phyloP scores from a whole-genome alignment of 2,888 invertebrate genomes.

The Harmothoe impar region DNA sequence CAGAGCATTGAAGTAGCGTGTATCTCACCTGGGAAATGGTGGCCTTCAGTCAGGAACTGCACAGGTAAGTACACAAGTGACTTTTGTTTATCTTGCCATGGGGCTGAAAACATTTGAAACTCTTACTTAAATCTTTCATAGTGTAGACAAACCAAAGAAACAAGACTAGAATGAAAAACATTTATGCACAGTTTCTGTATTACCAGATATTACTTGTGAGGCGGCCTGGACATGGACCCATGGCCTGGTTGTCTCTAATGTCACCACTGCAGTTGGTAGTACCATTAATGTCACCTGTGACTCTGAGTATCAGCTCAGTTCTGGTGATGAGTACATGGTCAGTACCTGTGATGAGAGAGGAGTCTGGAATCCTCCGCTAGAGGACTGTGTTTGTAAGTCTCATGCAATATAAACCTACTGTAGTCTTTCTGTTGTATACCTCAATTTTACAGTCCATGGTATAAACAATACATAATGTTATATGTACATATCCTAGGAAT shows the following conservation, averaged over 20 bases:
- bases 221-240: not conserved
- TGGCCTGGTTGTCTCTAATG: not conserved
- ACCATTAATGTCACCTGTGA: conserved; percentile 2
- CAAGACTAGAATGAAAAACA: not conserved
- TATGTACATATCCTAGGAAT: too few species aligned
- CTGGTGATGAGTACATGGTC: not conserved
- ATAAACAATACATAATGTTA: too few species aligned
- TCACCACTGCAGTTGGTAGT: not conserved
- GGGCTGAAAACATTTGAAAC: not conserved
- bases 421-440: too few species aligned
- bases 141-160: not conserved
- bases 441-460: too few species aligned
- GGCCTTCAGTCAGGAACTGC: not conserved
- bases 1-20: not conserved
- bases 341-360: not conserved
- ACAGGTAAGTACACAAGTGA: not conserved
- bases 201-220: not conserved
- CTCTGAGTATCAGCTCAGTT: not conserved
- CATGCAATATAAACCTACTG: too few species aligned
- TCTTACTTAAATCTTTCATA: not conserved
- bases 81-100: not conserved
- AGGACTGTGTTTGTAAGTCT: not conserved
- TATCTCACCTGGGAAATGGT: not conserved
- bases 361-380: not conserved
- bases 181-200: not conserved